Conservation (phyloP, 2,797 vertebrate genomes). For the Sebastes vulpes region DNA sequence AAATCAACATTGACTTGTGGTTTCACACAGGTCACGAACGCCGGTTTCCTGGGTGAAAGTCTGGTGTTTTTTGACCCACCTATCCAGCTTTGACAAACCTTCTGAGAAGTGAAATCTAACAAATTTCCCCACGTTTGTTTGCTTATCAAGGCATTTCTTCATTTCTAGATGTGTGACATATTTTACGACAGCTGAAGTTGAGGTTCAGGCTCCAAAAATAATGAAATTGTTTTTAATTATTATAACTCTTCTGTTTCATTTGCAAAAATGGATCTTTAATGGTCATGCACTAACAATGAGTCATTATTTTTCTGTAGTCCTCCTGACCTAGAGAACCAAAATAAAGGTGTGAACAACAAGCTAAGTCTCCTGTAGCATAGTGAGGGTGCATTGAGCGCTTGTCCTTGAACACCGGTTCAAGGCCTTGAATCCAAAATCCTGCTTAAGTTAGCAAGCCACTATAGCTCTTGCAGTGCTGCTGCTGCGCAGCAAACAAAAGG, state of each 20-base stretch:
- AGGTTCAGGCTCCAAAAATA: neutral
- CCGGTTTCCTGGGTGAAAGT: too few species aligned
- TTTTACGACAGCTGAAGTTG: neutral
- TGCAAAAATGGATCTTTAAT: neutral
- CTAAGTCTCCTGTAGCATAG: neutral
- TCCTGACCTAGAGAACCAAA: neutral
- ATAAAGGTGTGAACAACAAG: slow-evolving; percentile 4
- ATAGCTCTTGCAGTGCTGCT: neutral
- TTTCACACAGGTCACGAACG: rapidly evolving
- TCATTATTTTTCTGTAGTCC: neutral
- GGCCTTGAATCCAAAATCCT: neutral
- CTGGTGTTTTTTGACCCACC: too few species aligned
- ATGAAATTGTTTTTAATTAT: neutral
- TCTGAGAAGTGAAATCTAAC: neutral
- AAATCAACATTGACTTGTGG: too few species aligned
- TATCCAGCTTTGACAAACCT: neutral
- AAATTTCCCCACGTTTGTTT: neutral
- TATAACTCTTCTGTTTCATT: neutral
- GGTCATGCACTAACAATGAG: neutral
- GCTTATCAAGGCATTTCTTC: neutral
- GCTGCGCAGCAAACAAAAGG: slow-evolving; percentile 21
- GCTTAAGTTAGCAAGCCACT: neutral
- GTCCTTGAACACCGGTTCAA: neutral
- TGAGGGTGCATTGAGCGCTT: neutral
- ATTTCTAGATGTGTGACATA: neutral